phyloP scores from a whole-genome alignment of 2,113 vertebrate genomes.

The Archilochus colubris region DNA sequence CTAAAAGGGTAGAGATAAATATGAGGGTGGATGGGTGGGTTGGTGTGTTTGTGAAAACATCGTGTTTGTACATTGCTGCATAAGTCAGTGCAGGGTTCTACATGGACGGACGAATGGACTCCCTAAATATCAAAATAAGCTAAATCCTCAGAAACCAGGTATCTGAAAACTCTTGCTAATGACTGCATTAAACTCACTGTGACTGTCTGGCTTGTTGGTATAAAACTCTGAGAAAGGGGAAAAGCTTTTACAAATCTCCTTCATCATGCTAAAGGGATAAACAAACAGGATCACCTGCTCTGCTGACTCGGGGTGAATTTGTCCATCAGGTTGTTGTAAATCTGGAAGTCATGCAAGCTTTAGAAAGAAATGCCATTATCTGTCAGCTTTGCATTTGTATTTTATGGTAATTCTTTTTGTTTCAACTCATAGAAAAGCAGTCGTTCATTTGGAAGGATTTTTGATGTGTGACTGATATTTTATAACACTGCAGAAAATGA shows the following conservation, averaged over 20 bases:
- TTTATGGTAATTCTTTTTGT: slow-evolving; percentile 47
- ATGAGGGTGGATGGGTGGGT: neutral
- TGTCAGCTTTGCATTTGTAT: slow-evolving; percentile 21
- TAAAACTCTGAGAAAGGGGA: neutral
- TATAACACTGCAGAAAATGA: neutral
- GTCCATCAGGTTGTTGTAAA: neutral
- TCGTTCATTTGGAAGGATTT: neutral
- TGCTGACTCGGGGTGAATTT: slow-evolving; percentile 15
- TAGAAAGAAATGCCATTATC: slow-evolving; percentile 9
- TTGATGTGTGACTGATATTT: neutral
- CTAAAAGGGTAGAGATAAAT: neutral
- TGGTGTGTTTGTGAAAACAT: neutral
- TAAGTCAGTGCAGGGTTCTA: neutral
- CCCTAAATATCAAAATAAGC: neutral
- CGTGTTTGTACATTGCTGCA: neutral
- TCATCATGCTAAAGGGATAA: slow-evolving; percentile 31
- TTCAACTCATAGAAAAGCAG: slow-evolving; percentile 1
- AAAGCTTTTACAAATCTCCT: slow-evolving; percentile 32
- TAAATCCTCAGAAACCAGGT: neutral
- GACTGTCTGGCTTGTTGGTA: neutral
- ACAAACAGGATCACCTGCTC: neutral
- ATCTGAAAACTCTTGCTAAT: neutral
- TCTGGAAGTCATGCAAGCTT: slow-evolving; percentile 15
- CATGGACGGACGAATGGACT: neutral
- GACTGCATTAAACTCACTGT: neutral